Evolutionary conservation across 2,888 invertebrate species (phyloP).

Genomic region (Limnephilus marmoratus): DNA sequence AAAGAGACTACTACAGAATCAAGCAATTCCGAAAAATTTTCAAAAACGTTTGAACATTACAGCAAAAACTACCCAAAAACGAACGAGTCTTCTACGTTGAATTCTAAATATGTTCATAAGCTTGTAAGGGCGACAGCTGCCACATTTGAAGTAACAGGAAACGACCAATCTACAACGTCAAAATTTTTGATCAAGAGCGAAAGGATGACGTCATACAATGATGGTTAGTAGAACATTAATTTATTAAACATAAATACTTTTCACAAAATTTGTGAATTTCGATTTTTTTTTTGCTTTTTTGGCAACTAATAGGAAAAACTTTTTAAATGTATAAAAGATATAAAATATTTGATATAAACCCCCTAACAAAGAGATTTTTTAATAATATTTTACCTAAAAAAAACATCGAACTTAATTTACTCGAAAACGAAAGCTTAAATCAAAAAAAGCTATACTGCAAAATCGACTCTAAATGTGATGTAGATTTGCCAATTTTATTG

Average conservation of each 20-base stretch:
- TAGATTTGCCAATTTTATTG: too few relatives aligned
- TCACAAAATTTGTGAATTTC: too few relatives aligned
- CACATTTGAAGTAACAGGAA: background rate
- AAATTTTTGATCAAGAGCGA: background rate
- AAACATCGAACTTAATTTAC: too few relatives aligned
- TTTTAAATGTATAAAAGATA: too few relatives aligned
- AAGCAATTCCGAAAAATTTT: background rate
- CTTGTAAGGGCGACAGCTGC: background rate
- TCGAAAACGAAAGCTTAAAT: too few relatives aligned
- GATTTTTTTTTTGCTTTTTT: too few relatives aligned
- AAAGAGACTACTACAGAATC: background rate
- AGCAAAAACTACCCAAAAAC: constrained; percentile 6
- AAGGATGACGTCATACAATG: background rate
- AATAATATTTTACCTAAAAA: too few relatives aligned
- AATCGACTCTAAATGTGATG: too few relatives aligned
- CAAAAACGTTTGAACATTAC: constrained; percentile 26
- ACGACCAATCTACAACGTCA: background rate
- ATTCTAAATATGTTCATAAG: background rate
- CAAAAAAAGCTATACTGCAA: too few relatives aligned
- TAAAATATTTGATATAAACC: too few relatives aligned
- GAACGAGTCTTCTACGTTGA: background rate
- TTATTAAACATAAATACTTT: background rate
- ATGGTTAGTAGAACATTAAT: background rate
- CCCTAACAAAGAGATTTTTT: too few relatives aligned
- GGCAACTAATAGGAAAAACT: too few relatives aligned